These are phyloP conservation scores for Desmophyllum pertusum DNA, from an alignment of 92 coral and sea anemone genomes.

Conservation along the genomic window DNA sequence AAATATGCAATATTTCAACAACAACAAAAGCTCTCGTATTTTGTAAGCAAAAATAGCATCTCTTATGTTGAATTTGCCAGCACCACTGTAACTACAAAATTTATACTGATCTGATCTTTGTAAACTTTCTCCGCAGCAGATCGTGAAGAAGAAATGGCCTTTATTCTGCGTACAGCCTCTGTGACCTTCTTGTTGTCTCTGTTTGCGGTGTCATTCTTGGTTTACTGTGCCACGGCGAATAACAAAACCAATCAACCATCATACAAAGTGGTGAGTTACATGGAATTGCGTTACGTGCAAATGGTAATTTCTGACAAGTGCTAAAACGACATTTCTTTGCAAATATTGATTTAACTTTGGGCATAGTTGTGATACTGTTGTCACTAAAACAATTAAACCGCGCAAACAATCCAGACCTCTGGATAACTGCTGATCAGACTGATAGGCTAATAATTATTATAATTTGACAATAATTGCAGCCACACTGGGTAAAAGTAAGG, in stretches of 20 bases:
- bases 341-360: neutral
- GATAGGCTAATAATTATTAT: neutral
- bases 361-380: too few relatives aligned
- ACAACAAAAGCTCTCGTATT: too few relatives aligned
- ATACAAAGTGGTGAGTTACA: neutral
- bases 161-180: neutral
- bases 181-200: neutral
- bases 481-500: too few relatives aligned
- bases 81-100: neutral
- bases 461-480: too few relatives aligned
- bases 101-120: neutral
- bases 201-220: neutral
- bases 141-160: neutral
- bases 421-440: neutral
- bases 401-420: neutral
- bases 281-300: neutral
- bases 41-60: too few relatives aligned
- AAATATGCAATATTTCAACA: too few relatives aligned
- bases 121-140: neutral
- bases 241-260: conserved; percentile 23
- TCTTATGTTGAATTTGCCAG: neutral
- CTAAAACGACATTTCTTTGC: neutral
- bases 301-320: neutral
- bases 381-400: neutral
- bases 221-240: neutral